A percentile compares a stretch with the other conserved stretches of the same genome.
Conservation (phyloP, 2,797 vertebrate genomes). For the Pseudocheirus occidentalis region DNA sequence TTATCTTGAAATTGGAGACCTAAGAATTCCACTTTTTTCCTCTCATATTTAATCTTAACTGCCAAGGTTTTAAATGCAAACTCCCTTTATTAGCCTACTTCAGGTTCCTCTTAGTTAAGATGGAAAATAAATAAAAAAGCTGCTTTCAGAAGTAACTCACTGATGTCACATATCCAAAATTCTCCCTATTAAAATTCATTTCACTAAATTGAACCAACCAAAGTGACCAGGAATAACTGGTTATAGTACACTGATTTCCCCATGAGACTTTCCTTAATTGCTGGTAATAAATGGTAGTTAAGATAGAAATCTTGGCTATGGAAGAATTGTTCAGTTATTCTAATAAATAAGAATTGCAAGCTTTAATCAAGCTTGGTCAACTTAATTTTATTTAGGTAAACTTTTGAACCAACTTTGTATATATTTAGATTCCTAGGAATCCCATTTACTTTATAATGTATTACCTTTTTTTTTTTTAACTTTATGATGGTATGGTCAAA, state of each 20-base stretch:
- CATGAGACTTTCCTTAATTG: slow-evolving; percentile 23
- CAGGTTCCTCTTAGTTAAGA: slow-evolving; percentile 12
- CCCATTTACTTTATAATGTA: slow-evolving; percentile 16
- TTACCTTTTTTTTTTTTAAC: slow-evolving; percentile 20
- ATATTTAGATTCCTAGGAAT: slow-evolving; percentile 17
- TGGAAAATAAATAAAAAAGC: slow-evolving; percentile 18
- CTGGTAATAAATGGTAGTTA: slow-evolving; percentile 40
- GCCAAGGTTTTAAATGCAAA: not conserved
- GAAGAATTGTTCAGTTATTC: not conserved
- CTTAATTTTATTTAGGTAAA: slow-evolving; percentile 35
- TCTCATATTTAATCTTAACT: not conserved
- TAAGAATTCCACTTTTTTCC: not conserved
- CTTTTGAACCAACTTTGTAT: slow-evolving; percentile 27
- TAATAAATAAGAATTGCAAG: not conserved
- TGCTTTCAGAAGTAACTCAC: slow-evolving; percentile 38
- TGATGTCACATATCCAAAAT: slow-evolving; percentile 34
- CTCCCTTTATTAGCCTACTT: slow-evolving; percentile 14
- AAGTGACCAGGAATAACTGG: not conserved
- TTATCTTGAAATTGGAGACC: slow-evolving; percentile 34
- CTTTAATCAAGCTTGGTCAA: not conserved
- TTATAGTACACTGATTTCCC: slow-evolving; percentile 17
- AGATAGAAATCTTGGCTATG: not conserved
- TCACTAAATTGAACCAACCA: slow-evolving; percentile 26
- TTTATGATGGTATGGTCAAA: slow-evolving; percentile 41
- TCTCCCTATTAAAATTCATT: not conserved